Conservation (phyloP, 30 jellyfish, hydroid and myxozoan genomes). For the Turritopsis rubra region DNA sequence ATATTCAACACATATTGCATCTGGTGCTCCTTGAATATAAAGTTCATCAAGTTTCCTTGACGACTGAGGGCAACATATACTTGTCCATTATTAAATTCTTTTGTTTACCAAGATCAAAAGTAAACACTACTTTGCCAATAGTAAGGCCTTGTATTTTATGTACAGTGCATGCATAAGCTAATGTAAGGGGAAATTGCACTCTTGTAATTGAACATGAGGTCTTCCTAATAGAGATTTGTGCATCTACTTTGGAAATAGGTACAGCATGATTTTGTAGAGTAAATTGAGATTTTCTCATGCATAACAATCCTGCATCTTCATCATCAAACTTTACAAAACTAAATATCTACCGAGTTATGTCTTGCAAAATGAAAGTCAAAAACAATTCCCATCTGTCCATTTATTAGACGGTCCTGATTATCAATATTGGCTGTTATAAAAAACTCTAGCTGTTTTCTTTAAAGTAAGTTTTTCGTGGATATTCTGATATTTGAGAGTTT, state of each 20-base stretch:
- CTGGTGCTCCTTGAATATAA: not conserved
- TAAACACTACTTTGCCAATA: not conserved
- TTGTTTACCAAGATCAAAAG: constrained; percentile 1
- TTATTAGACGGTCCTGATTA: no score
- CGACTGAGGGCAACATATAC: constrained; percentile 12
- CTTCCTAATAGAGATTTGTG: not conserved
- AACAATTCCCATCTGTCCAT: no score
- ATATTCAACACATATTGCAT: constrained; percentile 2
- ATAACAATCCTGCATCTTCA: not conserved
- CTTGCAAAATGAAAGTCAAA: no score
- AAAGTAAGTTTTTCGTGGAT: no score
- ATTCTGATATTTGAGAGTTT: no score
- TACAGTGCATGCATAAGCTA: constrained; percentile 1
- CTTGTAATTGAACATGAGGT: no score
- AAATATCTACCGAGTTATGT: no score
- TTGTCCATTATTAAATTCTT: not conserved
- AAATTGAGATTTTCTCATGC: not conserved
- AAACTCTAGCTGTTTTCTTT: no score
- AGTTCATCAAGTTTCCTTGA: not conserved
- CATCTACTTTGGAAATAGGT: not conserved
- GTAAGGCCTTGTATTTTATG: constrained; percentile 2
- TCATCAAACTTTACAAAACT: no score
- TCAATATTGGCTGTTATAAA: no score
- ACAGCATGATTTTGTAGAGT: no score
- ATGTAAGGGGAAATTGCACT: not conserved